These are phyloP conservation scores for Pseudoips prasinana DNA, from an alignment of 2,888 invertebrate species.

Conservation along the genomic window DNA sequence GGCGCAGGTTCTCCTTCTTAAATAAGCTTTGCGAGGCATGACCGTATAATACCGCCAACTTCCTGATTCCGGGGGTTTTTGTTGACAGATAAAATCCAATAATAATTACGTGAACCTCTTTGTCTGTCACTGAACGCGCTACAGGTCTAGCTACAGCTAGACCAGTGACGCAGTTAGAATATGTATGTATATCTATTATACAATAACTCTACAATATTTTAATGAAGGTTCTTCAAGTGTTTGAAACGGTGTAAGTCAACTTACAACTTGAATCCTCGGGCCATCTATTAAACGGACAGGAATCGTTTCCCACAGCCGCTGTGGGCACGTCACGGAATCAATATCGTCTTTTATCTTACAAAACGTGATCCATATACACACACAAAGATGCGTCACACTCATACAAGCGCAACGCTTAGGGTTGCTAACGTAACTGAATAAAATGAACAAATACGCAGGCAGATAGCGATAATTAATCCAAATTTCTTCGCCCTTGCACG, in stretches of 20 bases:
- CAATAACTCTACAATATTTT: slow-evolving; percentile 23
- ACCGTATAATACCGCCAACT: too few relatives aligned
- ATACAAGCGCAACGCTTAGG: slow-evolving; percentile 38
- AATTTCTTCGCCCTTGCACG: slow-evolving; percentile 57
- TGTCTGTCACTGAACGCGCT: too few relatives aligned
- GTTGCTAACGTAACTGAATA: slow-evolving; percentile 42
- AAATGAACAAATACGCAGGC: slow-evolving; percentile 53
- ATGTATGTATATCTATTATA: too few relatives aligned
- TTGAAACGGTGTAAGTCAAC: slow-evolving; percentile 39
- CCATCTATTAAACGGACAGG: slow-evolving; percentile 73
- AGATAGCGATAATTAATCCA: slow-evolving; percentile 65
- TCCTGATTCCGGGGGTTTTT: too few relatives aligned
- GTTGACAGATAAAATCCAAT: too few relatives aligned
- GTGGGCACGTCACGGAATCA: slow-evolving; percentile 78
- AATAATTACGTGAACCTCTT: too few relatives aligned
- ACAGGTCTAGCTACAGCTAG: too few relatives aligned
- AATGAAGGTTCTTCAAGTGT: slow-evolving; percentile 50
- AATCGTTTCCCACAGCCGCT: slow-evolving; percentile 78
- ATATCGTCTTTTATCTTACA: slow-evolving; percentile 80
- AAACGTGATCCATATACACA: slow-evolving; percentile 70
- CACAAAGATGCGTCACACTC: slow-evolving; percentile 28
- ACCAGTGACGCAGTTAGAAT: too few relatives aligned
- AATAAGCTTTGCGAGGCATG: too few relatives aligned
- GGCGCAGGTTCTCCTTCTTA: too few relatives aligned
- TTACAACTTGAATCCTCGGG: slow-evolving; percentile 58